Base-by-base conservation (phyloP, 2,797 vertebrate species). In the Naso thynnoides region DNA sequence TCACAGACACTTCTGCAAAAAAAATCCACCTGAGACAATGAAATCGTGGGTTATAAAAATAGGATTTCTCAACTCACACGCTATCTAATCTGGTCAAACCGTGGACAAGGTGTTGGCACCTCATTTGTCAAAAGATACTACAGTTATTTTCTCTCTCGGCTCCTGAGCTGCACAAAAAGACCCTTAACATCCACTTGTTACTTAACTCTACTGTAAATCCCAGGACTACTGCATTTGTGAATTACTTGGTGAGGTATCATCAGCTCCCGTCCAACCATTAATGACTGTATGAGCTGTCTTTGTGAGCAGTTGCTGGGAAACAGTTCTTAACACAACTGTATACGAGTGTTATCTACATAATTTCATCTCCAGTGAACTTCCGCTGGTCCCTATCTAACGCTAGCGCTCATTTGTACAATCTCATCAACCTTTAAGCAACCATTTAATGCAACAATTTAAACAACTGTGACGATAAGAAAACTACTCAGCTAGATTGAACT, bases 181-280 rank as follows among this genome's bases (percentile, higher is more conserved):
- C 55, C 23, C 60, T 61, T 75, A 69, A 76, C 70, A 82, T 69
- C 52, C 76, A 58, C 60, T 50, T 73, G 42, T 73, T 72, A 63
- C 50, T 65, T 89, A 78, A 86, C 78, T 83, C 21, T 31, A 75
- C 85, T 84, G 76, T 47, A 72, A 76, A 78, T 45, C 80, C 45
- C 38, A 27, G 45, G 49, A 52, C 76, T 41, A 48, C 55, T 27
- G 59, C 58, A 49, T 68, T 62, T 68, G 39, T 59, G 77, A 68
- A 42, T 53, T 64, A 63, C 41, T 54, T 36, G 66, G 42, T 36
- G 24, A 65, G 68, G 16, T 57, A 57, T 78, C 60, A 59, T 11
- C 64, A 64, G 63, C 80, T 65, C 62, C 36, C 6, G n/a, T 57
- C 70, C 68, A 79, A 65, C 82, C 83, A 79, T 33, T 49, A 38